Base-by-base conservation (phyloP, 2,113 vertebrate genomes). In the Arothron firmamentum region DNA sequence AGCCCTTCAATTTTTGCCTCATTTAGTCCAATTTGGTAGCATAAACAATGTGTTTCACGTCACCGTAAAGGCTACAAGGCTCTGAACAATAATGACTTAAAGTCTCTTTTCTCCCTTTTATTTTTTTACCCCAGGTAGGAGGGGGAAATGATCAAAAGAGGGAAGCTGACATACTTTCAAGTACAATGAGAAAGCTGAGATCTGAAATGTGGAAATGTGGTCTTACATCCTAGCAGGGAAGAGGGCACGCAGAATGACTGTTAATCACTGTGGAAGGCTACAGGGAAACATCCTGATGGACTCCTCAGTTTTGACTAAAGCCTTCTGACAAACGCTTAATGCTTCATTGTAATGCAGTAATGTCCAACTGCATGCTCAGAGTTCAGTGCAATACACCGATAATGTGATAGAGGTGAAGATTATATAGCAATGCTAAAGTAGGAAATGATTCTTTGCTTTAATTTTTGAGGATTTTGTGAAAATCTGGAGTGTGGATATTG, bases 181-280 rank as follows among this genome's bases (percentile, higher is more conserved):
- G 21, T 64, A 48, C 28, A 59, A 18, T 56, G 20, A 74, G 70
- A 61, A 50, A 18, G 59, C 62, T 20, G 51, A 43, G 18, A 71
- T 55, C 13, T 56, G 56, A 62, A 71, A 54, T 54, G 28, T 72
- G 62, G 48, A 65, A 72, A 65, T 51, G 42, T 55, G 56, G 62
- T 52, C 9, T 70, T 34, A 42, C 25, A 25, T 52, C 51, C 54
- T 50, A 59, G n/a, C 48, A 45, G 70, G 59, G 25, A 70, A 21
- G 10, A 46, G 34, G 48, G 71, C 53, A 74, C 56, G 53, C 70
- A 53, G 71, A 57, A 63, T 66, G 59, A 71, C 53, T 67, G 52
- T 31, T 68, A 64, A 75, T 69, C 52, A 74, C 56, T 0, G 16
- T 21, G 31, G 46, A 45, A 46, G 23, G 13, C 21, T 1, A 48